A percentile compares a stretch with the other conserved stretches of the same genome.
These are phyloP conservation scores for Cyclophora albipunctata DNA, from an alignment of 2,888 invertebrate genomes.

Conservation along the genomic window DNA sequence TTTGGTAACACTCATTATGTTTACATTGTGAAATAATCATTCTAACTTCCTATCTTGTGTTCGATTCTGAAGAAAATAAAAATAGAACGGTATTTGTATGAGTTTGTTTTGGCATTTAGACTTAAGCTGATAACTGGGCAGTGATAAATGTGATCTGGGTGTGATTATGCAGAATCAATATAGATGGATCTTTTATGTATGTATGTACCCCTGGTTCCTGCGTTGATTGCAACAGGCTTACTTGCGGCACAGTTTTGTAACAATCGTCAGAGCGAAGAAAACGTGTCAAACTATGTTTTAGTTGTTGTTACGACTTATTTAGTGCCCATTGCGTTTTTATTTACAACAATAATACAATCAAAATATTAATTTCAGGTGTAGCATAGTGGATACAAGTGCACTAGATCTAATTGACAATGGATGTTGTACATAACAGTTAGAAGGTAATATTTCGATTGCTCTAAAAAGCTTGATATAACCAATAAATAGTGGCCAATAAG, in stretches of 20 bases:
- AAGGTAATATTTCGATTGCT: neutral
- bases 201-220: conserved; percentile 17
- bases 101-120: conserved; percentile 21
- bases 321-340: too few species aligned
- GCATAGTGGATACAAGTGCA: neutral
- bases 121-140: conserved; percentile 15
- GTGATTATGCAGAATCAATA: too few species aligned
- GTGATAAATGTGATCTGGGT: too few species aligned
- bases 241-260: conserved; percentile 63
- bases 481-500: neutral
- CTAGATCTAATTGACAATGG: neutral
- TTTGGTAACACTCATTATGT: conserved; percentile 49
- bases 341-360: too few species aligned
- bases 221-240: conserved; percentile 36
- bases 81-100: conserved; percentile 55
- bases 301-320: neutral
- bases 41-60: conserved; percentile 8
- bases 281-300: conserved; percentile 53
- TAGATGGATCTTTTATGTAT: too few species aligned
- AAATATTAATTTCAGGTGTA: neutral
- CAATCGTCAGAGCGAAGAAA: conserved; percentile 69
- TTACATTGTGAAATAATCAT: conserved; percentile 60
- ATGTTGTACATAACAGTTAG: neutral
- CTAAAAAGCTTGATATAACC: neutral
- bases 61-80: conserved; percentile 37